Base-by-base conservation (phyloP, 2,797 vertebrate genomes). In the Uromys caudimaculatus region DNA sequence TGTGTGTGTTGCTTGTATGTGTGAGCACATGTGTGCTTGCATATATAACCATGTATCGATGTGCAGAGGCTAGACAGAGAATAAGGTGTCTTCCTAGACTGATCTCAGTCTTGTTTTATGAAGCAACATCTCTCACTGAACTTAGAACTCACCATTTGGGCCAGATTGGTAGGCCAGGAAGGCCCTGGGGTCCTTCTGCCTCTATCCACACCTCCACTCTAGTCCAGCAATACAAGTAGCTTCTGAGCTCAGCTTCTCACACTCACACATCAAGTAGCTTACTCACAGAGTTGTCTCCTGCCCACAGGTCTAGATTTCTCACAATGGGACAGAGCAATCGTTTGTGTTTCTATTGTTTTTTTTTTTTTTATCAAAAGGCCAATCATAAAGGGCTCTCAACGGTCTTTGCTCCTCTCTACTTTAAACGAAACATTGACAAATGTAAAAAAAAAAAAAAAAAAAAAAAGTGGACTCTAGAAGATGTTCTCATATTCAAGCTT, bases 381-480 rank as follows among this genome's bases (percentile, higher is more conserved):
- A 29, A 0, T 75, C 56, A 47, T 35, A 95, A 44, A 60, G 29
- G n/a, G 14, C 38, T 86, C 44, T 75, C 35, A 29, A 44, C 10
- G 17, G 27, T 17, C 41, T 12, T 0, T 0, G 0, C 4, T 14
- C 35, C 69, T 77, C 47, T 88, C 38, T 79, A 19, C 19, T 86
- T 82, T 50, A 52, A 27, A 38, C 2, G 93, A 93, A 1, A 95
- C 86, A 82, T 77, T 97, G 92, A 94, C 93, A 95, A 92, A 95
- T 96, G 95, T 77, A 92, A 86, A 87, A 92, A 89, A 54, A 88
- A 92, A 90, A 93, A 87, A 88, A 91, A 89, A n/a, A n/a, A n/a
- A 96, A 97, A 83, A 89, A 14, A 96, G 96, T 91, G 96, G 97
- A 97, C 47, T 98, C 95, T 95, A 96, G 97, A 98, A 97, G 95